Conservation (phyloP, 2,888 invertebrate genomes). For the Lagria hirta region DNA sequence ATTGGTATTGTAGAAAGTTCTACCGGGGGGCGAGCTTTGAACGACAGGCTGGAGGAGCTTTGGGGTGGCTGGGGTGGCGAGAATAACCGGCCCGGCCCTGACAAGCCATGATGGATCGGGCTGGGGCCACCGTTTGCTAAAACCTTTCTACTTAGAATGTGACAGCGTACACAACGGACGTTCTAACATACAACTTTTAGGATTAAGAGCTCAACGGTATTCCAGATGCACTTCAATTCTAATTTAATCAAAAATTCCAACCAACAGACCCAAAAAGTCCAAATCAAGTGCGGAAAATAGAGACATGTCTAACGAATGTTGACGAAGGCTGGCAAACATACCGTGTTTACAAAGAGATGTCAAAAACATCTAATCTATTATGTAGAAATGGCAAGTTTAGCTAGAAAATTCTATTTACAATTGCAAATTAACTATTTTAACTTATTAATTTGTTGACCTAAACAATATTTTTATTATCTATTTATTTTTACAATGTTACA, state of each 20-base stretch:
- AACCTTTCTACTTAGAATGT: slow-evolving; percentile 52
- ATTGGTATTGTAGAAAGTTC: slow-evolving; percentile 44
- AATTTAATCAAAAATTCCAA: slow-evolving; percentile 25
- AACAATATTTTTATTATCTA: no score
- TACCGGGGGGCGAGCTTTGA: slow-evolving; percentile 43
- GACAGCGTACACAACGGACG: slow-evolving; percentile 39
- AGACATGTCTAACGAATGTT: no score
- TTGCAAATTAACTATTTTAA: no score
- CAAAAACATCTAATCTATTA: no score
- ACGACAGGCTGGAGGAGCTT: slow-evolving; percentile 47
- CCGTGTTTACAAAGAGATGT: no score
- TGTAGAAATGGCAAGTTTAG: no score
- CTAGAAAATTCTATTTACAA: no score
- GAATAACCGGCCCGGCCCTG: slow-evolving; percentile 59
- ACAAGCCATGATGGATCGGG: slow-evolving; percentile 58
- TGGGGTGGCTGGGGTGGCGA: slow-evolving; percentile 51
- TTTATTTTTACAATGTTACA: no score
- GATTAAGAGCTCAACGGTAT: slow-evolving; percentile 31
- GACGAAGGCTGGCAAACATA: no score
- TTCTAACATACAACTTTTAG: slow-evolving; percentile 30
- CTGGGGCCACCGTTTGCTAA: slow-evolving; percentile 52
- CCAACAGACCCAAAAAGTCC: no score
- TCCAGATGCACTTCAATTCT: slow-evolving; percentile 26
- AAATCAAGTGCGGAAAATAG: no score
- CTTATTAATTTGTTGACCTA: no score